phyloP scores from a whole-genome alignment of 2,797 vertebrate species.

The Acrocephalus scirpaceus region DNA sequence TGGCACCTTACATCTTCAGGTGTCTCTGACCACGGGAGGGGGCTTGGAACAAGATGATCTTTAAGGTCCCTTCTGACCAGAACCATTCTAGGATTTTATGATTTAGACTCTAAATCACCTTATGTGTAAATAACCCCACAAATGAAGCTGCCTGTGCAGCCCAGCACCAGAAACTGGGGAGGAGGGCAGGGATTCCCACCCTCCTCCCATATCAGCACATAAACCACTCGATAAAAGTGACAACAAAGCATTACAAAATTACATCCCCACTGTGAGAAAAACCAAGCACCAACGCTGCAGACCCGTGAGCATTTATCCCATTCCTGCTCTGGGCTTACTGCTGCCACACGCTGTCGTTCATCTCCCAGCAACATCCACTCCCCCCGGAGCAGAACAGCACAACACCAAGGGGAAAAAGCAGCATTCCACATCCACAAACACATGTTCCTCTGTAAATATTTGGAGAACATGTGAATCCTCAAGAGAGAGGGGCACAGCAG shows the following conservation, averaged over 20 bases:
- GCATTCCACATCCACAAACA: neutral
- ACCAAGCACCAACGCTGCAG: accelerated
- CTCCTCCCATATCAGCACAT: neutral
- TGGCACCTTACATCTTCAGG: neutral
- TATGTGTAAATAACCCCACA: too few species aligned
- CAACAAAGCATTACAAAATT: neutral
- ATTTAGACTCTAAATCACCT: neutral
- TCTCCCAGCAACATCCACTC: neutral
- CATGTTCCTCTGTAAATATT: neutral
- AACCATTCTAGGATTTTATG: neutral
- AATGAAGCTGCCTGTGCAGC: neutral
- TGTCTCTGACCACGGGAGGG: neutral
- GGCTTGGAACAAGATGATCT: neutral
- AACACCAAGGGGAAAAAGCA: neutral
- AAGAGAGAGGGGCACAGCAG: neutral
- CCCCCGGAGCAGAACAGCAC: neutral
- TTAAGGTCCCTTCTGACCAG: neutral
- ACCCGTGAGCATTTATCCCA: accelerated
- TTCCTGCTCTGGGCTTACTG: neutral
- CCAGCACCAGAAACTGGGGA: neutral
- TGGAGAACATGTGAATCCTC: neutral
- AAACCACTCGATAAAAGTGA: neutral
- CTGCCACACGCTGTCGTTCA: neutral
- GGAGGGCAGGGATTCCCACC: neutral
- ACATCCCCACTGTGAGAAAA: neutral